A percentile compares a stretch with the other conserved stretches of the same genome.
These are phyloP conservation scores for Ornithorhynchus anatinus DNA, from an alignment of 2,113 vertebrate genomes.

Conservation along the genomic window DNA sequence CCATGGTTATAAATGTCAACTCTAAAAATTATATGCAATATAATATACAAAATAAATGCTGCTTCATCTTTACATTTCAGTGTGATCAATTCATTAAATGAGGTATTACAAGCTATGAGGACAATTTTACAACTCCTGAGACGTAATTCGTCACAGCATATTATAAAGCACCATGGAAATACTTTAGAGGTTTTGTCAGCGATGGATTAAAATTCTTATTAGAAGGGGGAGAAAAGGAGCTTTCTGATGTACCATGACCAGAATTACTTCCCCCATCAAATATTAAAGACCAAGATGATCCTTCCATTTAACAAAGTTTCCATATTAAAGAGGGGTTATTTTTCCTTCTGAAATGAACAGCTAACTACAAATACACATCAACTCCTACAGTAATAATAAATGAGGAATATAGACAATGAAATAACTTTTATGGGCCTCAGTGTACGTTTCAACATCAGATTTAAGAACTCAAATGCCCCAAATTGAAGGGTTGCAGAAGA, in stretches of 20 bases:
- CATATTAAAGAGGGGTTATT: not conserved
- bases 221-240: slow-evolving; percentile 23
- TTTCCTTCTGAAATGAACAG: slow-evolving; percentile 9
- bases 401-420: not conserved
- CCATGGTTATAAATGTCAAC: slow-evolving; percentile 80
- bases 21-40: slow-evolving; percentile 78
- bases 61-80: slow-evolving; percentile 72
- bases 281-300: slow-evolving; percentile 45
- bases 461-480: no score
- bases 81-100: slow-evolving; percentile 79
- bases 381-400: not conserved
- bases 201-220: slow-evolving; percentile 64
- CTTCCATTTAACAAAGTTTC: slow-evolving; percentile 28
- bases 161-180: slow-evolving; percentile 69
- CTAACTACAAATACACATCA: not conserved
- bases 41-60: slow-evolving; percentile 78
- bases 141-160: slow-evolving; percentile 69
- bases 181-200: slow-evolving; percentile 59
- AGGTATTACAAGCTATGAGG: slow-evolving; percentile 72
- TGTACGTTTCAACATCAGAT: no score
- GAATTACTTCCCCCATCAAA: slow-evolving; percentile 55
- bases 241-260: slow-evolving; percentile 48
- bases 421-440: not conserved
- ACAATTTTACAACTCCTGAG: slow-evolving; percentile 60
- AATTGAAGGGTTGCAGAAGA: no score